Evolutionary conservation across 2,113 vertebrate species (phyloP).

Genomic region (Neopipo cinnamomea): DNA sequence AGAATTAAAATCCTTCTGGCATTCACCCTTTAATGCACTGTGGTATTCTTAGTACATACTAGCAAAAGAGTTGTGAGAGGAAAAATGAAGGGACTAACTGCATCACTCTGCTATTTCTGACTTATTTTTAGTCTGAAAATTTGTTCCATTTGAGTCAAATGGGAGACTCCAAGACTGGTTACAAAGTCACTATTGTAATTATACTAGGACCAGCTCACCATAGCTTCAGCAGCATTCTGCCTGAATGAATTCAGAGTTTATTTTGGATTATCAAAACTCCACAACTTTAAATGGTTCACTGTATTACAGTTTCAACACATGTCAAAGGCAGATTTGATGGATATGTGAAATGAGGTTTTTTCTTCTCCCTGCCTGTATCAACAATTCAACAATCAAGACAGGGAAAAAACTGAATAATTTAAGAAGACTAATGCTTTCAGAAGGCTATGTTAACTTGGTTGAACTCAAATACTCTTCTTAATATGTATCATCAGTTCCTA

Average conservation of each 20-base stretch:
- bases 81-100: background rate
- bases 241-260: constrained; percentile 17
- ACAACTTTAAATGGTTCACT: background rate
- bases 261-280: constrained; percentile 16
- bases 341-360: background rate
- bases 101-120: background rate
- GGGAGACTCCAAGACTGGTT: background rate
- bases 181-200: background rate
- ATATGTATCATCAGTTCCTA: background rate
- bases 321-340: background rate
- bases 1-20: background rate
- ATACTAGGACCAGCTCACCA: background rate
- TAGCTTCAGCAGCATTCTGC: background rate
- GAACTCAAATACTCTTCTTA: background rate
- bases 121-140: background rate
- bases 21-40: background rate
- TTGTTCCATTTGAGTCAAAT: background rate
- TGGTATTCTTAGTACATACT: background rate
- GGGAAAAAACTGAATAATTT: background rate
- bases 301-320: background rate
- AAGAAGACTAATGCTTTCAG: background rate
- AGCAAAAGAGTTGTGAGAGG: background rate
- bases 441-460: background rate
- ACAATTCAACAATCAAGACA: background rate
- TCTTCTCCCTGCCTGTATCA: background rate